Base-by-base conservation (phyloP, 2,113 vertebrate species). In the Odobenus rosmarus region DNA sequence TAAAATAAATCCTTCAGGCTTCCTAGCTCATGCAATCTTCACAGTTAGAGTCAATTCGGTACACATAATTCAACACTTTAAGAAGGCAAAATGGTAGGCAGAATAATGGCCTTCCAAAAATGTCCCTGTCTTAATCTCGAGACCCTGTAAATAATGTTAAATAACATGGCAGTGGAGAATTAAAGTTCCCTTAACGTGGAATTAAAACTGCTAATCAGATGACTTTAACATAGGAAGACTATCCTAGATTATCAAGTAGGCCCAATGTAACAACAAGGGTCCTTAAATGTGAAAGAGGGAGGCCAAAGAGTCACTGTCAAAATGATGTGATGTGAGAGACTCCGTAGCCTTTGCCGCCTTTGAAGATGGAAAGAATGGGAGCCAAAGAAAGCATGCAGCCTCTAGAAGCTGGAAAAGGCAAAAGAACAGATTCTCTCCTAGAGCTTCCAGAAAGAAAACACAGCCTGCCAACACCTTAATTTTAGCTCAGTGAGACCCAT, bases 191-290 rank as follows among this genome's bases (percentile, higher is more conserved):
- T 15, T 24, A 42, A 84, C 39, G 55, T 59, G 33, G 26, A 88
- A 85, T 82, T 59, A 81, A 97, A 61, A 36, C 10, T 95, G 8
- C 80, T 89, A 89, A 81, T 61, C 51, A 92, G 51, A 72, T 85
- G 51, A 91, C 18, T n/a, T 95, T 49, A 93, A 87, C 88, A 26
- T 28, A 83, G 28, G 24, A n/a, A 81, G 67, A 88, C n/a, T 59
- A 62, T 69, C 33, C 6, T 89, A 42, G 42, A 83, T 89, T 87
- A 74, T 62, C 42, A 31, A 57, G 59, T 26, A 26, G 36, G 24
- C 26, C 8, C 9, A 77, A n/a, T 79, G 15, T 89, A 95, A 96
- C 64, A 36, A 97, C 62, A 92, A 69, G 59, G 8, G 21, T 76
- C 33, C 49, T 93, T 88, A 95, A 93, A 90, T 49, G 51, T 57